Base-by-base conservation (phyloP, 2,797 vertebrate genomes). In the Ciconia nigra region DNA sequence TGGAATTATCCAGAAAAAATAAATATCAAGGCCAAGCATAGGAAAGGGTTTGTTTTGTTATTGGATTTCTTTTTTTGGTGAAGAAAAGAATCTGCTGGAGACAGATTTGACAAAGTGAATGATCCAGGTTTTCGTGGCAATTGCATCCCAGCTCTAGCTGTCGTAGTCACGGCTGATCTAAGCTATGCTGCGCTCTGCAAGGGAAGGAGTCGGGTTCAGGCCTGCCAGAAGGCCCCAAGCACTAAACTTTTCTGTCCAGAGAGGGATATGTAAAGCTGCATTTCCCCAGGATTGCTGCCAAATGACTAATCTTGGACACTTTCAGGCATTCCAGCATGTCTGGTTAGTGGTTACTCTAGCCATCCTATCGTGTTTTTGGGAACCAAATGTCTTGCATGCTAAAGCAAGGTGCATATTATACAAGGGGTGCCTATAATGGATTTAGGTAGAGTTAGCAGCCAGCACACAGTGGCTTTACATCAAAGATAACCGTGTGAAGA, bases 291-390 rank as follows among this genome's bases (percentile, higher is more conserved):
- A 46, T 17, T 74, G 46, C 59, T 93, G 91, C 94, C 95, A 95
- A 90, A 89, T 94, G 91, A 97, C 80, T 93, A 94, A 96, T 90
- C 92, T 69, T 96, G 90, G 94, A 95, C 91, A 96, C 90, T 95
- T 86, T n/a, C 78, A 93, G 88, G 91, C 95, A 96, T 97, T 96
- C 95, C 95, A 96, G 90, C 39, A 15, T 94, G 95, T 96, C 95
- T 96, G 95, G 91, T 92, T 94, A 95, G 94, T 84, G 91, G 94
- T 94, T 96, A 69, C 74, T 93, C 51, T 71, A 90, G 89, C 95
- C 77, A 93, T 85, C 59, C 83, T 70, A 89, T 73, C 11, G 0
- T 93, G 92, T 41, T 94, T 97, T 96, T 77, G 89, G 81, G 87
- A 97, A 93, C 83, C 84, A 78, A 93, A 90, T 52, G 87, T 92